A percentile compares a stretch with the other conserved stretches of the same genome.
Evolutionary conservation across 1,140 invertebrate genomes (phyloP).

Genomic region (Neodiprion pinetum): DNA sequence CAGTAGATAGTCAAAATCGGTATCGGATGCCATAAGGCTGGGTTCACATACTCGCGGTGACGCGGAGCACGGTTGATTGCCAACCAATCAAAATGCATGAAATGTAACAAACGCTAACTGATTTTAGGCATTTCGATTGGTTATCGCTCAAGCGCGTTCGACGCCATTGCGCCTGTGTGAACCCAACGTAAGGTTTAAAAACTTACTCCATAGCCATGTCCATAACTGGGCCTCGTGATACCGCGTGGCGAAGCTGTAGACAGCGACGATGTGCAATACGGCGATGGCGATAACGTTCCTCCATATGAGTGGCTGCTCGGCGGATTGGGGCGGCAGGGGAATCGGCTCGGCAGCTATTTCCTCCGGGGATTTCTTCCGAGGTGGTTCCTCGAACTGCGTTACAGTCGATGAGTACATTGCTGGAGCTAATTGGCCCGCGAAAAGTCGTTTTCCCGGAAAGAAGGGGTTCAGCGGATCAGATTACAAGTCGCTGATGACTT

Average conservation of each 20-base stretch:
- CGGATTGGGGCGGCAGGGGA: slow-evolving; percentile 27
- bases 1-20: too few species aligned
- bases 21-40: too few species aligned
- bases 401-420: slow-evolving; percentile 47
- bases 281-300: slow-evolving; percentile 47
- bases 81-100: too few species aligned
- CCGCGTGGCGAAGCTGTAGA: slow-evolving; percentile 39
- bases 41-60: too few species aligned
- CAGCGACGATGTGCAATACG: slow-evolving; percentile 43
- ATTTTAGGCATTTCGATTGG: too few species aligned
- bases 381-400: slow-evolving; percentile 42
- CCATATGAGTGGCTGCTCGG: slow-evolving; percentile 50
- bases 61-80: too few species aligned
- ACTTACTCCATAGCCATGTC: slow-evolving; percentile 55
- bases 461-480: too few species aligned
- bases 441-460: background rate
- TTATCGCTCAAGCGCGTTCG: too few species aligned
- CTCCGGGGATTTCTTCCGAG: background rate
- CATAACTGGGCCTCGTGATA: slow-evolving; percentile 42
- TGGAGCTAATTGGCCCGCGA: background rate
- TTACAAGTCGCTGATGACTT: too few species aligned
- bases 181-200: background rate
- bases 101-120: too few species aligned
- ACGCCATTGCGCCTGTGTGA: too few species aligned
- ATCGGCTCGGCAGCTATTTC: slow-evolving; percentile 29